Percentiles rank a stretch among this genome's conserved stretches.
Conservation (phyloP, 2,797 vertebrate species). For the Pseudochaenichthys georgianus region DNA sequence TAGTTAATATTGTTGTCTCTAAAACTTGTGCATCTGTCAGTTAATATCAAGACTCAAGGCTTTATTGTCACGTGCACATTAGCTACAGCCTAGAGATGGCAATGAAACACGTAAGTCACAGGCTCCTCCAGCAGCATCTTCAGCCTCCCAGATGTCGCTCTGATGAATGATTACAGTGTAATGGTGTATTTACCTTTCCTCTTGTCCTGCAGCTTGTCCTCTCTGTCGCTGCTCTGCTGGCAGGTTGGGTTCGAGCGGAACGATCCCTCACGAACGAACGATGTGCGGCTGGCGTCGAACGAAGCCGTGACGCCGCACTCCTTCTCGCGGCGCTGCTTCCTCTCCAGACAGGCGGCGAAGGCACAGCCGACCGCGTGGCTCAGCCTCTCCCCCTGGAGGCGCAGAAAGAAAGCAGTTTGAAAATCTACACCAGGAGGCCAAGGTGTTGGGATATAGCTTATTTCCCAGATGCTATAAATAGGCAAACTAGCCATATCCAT, state of each 20-base stretch:
- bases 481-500: too few relatives aligned
- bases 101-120: too few relatives aligned
- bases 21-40: too few relatives aligned
- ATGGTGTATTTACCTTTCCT: constrained; percentile 87
- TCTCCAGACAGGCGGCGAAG: constrained; percentile 93
- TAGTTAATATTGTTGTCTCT: too few relatives aligned
- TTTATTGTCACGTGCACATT: too few relatives aligned
- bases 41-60: too few relatives aligned
- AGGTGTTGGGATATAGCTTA: too few relatives aligned
- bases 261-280: constrained; percentile 92
- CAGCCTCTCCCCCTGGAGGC: constrained; percentile 89
- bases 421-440: neutral
- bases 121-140: too few relatives aligned
- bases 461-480: too few relatives aligned
- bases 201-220: constrained; percentile 87
- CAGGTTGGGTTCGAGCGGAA: constrained; percentile 88
- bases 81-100: too few relatives aligned
- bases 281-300: constrained; percentile 92
- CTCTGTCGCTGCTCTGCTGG: constrained; percentile 82
- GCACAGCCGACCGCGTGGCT: constrained; percentile 95
- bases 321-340: constrained; percentile 93
- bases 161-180: too few relatives aligned
- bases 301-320: constrained; percentile 94
- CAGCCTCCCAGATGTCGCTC: too few relatives aligned
- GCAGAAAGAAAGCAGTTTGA: neutral